phyloP scores from a whole-genome alignment of 2,797 vertebrate species.

The Sebastes itinus region DNA sequence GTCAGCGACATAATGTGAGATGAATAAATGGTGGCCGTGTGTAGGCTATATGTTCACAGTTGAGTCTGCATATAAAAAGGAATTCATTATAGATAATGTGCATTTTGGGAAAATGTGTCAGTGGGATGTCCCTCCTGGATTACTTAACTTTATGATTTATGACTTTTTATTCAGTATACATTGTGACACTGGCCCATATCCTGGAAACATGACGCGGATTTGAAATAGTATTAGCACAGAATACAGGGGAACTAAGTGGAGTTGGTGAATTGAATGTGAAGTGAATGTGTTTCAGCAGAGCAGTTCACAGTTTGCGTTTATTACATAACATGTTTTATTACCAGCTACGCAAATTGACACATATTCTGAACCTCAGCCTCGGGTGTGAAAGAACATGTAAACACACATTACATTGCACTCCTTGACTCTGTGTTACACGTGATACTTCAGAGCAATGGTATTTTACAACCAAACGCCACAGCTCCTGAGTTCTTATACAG shows the following conservation, averaged over 20 bases:
- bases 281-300: background rate
- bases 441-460: background rate
- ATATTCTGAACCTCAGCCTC: background rate
- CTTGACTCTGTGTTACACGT: background rate
- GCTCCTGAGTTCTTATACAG: background rate
- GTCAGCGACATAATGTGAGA: background rate
- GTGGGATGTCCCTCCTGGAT: background rate
- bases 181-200: background rate
- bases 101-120: background rate
- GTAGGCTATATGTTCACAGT: background rate
- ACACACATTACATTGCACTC: background rate
- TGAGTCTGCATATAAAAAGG: background rate
- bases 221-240: background rate
- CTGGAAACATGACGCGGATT: background rate
- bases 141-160: background rate
- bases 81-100: background rate
- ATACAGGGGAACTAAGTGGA: background rate
- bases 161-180: background rate
- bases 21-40: background rate
- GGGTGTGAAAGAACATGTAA: background rate
- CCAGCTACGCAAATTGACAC: conserved; percentile 6
- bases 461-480: background rate
- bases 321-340: conserved; percentile 14
- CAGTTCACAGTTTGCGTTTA: conserved; percentile 6
- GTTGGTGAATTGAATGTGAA: background rate